Percentiles rank a stretch among this genome's conserved stretches.
phyloP scores from a whole-genome alignment of 2,888 invertebrate species.

The Caenorhabditis becei region DNA sequence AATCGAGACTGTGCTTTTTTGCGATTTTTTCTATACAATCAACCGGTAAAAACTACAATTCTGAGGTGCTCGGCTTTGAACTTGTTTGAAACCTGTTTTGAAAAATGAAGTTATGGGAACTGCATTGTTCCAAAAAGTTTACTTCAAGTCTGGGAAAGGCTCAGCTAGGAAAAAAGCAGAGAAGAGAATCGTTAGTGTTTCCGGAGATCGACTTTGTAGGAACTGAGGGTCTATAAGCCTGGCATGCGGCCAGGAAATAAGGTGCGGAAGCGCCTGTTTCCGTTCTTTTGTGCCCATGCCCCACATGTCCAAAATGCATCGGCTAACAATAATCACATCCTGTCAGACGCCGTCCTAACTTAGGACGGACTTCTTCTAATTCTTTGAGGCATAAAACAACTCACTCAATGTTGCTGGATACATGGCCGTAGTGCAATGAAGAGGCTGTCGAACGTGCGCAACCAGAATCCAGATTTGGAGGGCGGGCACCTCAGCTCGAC shows the following conservation, averaged over 20 bases:
- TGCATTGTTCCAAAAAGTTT: too few relatives aligned
- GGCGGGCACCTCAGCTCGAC: slow-evolving; percentile 40
- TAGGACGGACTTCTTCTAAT: slow-evolving; percentile 21
- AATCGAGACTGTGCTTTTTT: neutral
- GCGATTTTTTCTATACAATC: neutral
- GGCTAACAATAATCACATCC: slow-evolving; percentile 62
- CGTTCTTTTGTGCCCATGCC: slow-evolving; percentile 64
- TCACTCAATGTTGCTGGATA: slow-evolving; percentile 63
- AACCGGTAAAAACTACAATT: neutral
- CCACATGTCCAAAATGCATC: slow-evolving; percentile 45
- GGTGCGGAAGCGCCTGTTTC: slow-evolving; percentile 73
- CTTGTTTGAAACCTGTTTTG: too few relatives aligned
- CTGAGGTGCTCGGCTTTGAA: too few relatives aligned
- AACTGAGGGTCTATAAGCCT: slow-evolving; percentile 58
- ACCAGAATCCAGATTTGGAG: slow-evolving; percentile 40
- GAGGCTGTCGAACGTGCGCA: slow-evolving; percentile 30
- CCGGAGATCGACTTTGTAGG: slow-evolving; percentile 61
- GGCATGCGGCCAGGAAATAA: slow-evolving; percentile 69
- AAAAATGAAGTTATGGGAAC: too few relatives aligned
- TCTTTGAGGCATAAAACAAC: slow-evolving; percentile 55
- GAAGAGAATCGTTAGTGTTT: slow-evolving; percentile 62
- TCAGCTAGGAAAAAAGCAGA: slow-evolving; percentile 5
- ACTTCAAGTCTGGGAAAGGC: slow-evolving; percentile 5
- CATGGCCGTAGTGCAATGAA: slow-evolving; percentile 55
- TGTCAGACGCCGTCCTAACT: slow-evolving; percentile 29